A percentile compares a stretch with the other conserved stretches of the same genome.
phyloP scores from a whole-genome alignment of 2,888 invertebrate species.

The Drosophila neotestacea region DNA sequence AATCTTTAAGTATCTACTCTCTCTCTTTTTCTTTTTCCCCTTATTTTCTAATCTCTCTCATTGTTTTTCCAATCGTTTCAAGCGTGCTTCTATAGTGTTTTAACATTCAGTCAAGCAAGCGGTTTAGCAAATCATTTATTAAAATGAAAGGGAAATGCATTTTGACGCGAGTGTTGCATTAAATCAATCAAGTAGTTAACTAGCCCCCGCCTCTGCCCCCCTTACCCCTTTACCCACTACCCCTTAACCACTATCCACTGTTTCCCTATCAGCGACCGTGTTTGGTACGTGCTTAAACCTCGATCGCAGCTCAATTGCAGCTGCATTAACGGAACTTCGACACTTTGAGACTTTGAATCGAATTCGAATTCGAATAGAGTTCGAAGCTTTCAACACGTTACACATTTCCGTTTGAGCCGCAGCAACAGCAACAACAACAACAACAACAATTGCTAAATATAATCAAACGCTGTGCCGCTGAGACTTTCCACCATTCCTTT shows the following conservation, averaged over 20 bases:
- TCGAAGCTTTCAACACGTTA: slow-evolving; percentile 57
- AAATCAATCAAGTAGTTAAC: background rate
- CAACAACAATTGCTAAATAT: slow-evolving; percentile 29
- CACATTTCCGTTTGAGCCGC: slow-evolving; percentile 59
- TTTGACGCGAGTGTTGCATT: slow-evolving; percentile 1
- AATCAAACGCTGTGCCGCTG: slow-evolving; percentile 56
- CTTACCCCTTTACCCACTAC: no score
- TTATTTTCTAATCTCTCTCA: background rate
- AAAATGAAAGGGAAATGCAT: slow-evolving; percentile 19
- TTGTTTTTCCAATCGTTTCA: background rate
- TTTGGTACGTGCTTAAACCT: slow-evolving; percentile 40
- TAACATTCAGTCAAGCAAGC: background rate
- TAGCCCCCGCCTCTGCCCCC: background rate
- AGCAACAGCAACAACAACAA: slow-evolving; percentile 20
- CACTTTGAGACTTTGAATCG: slow-evolving; percentile 16
- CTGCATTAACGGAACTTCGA: slow-evolving; percentile 29
- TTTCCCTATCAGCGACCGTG: slow-evolving; percentile 16
- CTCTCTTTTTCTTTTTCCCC: background rate
- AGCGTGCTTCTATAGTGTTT: background rate
- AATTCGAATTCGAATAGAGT: slow-evolving; percentile 20
- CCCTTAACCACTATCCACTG: background rate
- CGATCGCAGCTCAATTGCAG: slow-evolving; percentile 39
- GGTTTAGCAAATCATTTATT: background rate
- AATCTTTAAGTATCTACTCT: no score
- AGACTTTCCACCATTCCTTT: no score